phyloP scores from a whole-genome alignment of 2,797 vertebrate genomes.

The Smutsia gigantea region DNA sequence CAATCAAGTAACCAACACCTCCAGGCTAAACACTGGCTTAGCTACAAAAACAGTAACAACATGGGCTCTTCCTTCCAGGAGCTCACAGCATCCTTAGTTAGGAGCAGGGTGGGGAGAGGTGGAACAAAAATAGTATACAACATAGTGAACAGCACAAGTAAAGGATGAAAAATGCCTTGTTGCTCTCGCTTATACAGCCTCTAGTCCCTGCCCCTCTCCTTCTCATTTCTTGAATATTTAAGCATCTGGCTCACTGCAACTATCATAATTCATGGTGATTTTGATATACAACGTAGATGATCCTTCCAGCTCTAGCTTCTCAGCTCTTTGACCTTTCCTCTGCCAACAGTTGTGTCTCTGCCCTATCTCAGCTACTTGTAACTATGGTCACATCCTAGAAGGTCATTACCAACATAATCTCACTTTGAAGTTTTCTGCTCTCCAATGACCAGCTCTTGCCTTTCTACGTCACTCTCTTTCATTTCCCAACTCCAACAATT shows the following conservation, averaged over 20 bases:
- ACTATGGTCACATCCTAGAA: not conserved
- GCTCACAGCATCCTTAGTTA: not conserved
- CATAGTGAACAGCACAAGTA: not conserved
- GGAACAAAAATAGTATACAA: not conserved
- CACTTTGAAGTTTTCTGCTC: not conserved
- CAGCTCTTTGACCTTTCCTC: not conserved
- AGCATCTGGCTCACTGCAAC: not conserved
- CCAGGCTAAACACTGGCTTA: not conserved
- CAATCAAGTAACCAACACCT: not conserved
- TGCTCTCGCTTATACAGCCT: not conserved
- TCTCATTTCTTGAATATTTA: slow-evolving; percentile 32
- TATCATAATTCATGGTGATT: not conserved
- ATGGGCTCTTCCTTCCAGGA: not conserved
- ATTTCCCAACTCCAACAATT: not conserved
- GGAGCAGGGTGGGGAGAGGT: not conserved
- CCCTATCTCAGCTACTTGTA: not conserved
- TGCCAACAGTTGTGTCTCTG: not conserved
- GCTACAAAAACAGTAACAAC: not conserved
- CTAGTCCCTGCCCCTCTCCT: not conserved
- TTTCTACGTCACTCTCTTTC: not conserved
- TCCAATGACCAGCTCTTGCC: not conserved
- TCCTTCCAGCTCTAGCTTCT: slow-evolving; percentile 9
- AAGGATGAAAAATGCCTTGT: not conserved
- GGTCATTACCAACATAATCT: not conserved
- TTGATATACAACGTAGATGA: not conserved